phyloP scores from a whole-genome alignment of 2,797 vertebrate species.

The Cuniculus paca region DNA sequence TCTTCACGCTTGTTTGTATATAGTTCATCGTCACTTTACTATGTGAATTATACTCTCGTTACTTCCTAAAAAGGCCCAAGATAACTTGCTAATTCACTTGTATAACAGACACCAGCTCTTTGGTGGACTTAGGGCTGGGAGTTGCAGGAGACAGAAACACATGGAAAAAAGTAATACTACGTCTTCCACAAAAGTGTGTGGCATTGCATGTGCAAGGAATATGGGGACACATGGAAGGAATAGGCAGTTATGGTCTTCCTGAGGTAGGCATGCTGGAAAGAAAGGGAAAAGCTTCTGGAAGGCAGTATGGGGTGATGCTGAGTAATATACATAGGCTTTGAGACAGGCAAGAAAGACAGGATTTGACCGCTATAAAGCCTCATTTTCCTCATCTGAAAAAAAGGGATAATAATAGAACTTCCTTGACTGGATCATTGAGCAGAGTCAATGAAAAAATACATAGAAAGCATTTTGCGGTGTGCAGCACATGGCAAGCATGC shows the following conservation, averaged over 20 bases:
- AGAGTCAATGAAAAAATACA: neutral
- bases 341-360: neutral
- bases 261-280: neutral
- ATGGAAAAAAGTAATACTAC: neutral
- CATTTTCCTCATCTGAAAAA: conserved; percentile 24
- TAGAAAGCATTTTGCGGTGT: neutral
- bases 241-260: neutral
- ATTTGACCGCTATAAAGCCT: neutral
- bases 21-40: neutral
- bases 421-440: neutral
- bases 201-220: neutral
- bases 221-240: neutral
- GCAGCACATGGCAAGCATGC: neutral
- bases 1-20: neutral
- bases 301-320: neutral
- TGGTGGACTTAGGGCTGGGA: neutral
- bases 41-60: neutral
- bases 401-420: neutral
- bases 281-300: neutral
- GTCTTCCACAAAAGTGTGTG: neutral
- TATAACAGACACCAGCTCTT: neutral
- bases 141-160: neutral
- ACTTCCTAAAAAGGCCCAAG: conserved; percentile 19
- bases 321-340: neutral
- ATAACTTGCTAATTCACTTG: neutral